A percentile compares a stretch with the other conserved stretches of the same genome.
phyloP scores from a whole-genome alignment of 1,140 invertebrate species.

The Drosophila lacteicornis region DNA sequence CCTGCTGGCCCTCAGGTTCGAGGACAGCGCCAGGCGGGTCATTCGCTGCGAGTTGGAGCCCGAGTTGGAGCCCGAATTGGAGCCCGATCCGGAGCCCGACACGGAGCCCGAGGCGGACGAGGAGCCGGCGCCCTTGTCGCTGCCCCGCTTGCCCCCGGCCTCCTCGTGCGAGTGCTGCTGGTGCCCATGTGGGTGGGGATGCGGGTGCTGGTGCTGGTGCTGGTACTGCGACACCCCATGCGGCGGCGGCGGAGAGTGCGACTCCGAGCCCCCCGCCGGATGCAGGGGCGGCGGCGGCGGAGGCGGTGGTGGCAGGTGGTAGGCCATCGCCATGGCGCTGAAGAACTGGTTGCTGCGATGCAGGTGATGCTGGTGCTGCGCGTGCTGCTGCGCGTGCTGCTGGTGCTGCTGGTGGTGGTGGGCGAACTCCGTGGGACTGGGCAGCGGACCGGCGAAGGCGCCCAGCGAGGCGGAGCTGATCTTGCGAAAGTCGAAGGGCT shows the following conservation, averaged over 20 bases:
- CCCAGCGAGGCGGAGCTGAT: constrained; percentile 86
- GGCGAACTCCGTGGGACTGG: constrained; percentile 77
- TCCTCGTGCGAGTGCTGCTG: constrained; percentile 13
- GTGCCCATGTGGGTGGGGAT: not conserved
- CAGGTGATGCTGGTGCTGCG: constrained; percentile 82
- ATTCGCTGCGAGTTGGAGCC: constrained; percentile 50
- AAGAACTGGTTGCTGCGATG: constrained; percentile 85
- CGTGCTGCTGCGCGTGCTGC: constrained; percentile 58
- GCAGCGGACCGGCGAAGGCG: constrained; percentile 68
- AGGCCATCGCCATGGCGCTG: constrained; percentile 86
- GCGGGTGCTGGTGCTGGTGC: constrained; percentile 17
- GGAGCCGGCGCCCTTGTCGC: constrained; percentile 43
- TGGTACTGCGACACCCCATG: constrained; percentile 9
- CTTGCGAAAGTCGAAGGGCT: constrained; percentile 96
- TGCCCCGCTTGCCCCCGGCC: not conserved
- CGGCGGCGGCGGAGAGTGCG: constrained; percentile 9
- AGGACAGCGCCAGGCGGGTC: constrained; percentile 49
- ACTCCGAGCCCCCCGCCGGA: constrained; percentile 49
- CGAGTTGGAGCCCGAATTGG: constrained; percentile 18
- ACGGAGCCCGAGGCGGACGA: constrained; percentile 44
- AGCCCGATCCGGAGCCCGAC: constrained; percentile 16
- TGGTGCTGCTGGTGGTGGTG: constrained; percentile 75
- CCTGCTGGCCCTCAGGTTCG: constrained; percentile 84
- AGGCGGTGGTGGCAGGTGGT: constrained; percentile 88
- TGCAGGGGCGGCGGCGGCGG: constrained; percentile 85